Evolutionary conservation across 2,113 vertebrate species (phyloP).

Genomic region (Xiphophorus maculatus): DNA sequence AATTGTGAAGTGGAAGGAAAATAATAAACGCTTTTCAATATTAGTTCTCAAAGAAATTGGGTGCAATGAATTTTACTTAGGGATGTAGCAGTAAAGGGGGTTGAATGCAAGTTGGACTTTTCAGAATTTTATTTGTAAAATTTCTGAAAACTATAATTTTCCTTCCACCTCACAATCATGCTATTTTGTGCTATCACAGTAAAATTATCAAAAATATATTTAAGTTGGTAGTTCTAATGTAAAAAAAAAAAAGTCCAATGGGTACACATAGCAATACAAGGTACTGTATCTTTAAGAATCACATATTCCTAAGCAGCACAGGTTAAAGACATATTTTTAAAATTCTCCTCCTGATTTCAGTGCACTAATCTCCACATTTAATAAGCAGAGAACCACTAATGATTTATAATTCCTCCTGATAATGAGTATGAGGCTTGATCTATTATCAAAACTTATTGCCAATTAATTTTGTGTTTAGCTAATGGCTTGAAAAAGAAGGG

Average conservation of each 20-base stretch:
- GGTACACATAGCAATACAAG: too few species aligned
- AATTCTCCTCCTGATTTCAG: not conserved
- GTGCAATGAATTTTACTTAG: not conserved
- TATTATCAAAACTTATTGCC: not conserved
- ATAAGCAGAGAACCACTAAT: not conserved
- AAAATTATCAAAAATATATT: not conserved
- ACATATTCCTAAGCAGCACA: not conserved
- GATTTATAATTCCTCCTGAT: not conserved
- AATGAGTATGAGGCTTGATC: not conserved
- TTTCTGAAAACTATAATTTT: not conserved
- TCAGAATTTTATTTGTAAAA: not conserved
- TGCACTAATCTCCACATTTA: not conserved
- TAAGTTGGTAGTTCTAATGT: not conserved
- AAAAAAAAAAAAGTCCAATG: not conserved
- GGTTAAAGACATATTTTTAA: too few species aligned
- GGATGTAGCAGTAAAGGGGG: not conserved
- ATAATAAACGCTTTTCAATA: not conserved
- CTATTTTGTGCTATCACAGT: not conserved
- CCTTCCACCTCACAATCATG: not conserved
- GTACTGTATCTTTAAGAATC: too few species aligned
- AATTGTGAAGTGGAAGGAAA: too few species aligned
- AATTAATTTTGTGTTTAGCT: not conserved
- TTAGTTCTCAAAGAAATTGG: not conserved
- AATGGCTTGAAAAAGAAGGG: not conserved
- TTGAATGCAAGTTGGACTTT: not conserved